Conservation (phyloP, 2,888 invertebrate species). For the Heliconius sara region DNA sequence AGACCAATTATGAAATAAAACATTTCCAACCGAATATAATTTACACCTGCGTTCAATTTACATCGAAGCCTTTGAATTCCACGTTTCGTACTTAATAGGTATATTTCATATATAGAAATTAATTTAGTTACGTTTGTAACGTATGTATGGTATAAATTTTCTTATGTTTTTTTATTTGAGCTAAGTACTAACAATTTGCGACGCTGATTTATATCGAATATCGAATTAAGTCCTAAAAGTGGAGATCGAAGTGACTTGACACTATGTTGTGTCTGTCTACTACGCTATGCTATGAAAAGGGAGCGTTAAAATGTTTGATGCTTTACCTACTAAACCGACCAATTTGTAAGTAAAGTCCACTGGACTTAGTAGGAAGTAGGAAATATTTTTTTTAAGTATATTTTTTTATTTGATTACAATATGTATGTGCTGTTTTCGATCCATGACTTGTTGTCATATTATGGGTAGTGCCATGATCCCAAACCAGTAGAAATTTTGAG, state of each 20-base stretch:
- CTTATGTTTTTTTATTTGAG: background rate
- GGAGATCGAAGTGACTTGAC: background rate
- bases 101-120: conserved; percentile 5
- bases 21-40: conserved; percentile 30
- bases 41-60: conserved; percentile 31
- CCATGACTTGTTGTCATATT: too few species aligned
- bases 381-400: too few species aligned
- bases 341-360: too few species aligned
- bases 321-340: too few species aligned
- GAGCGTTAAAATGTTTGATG: too few species aligned
- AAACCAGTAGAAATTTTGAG: too few species aligned
- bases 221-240: background rate
- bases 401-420: too few species aligned
- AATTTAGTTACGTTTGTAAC: conserved; percentile 17
- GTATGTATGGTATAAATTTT: background rate
- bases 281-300: too few species aligned
- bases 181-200: background rate
- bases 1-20: conserved; percentile 35
- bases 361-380: too few species aligned
- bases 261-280: background rate
- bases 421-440: too few species aligned
- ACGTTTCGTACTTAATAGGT: conserved; percentile 6
- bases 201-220: background rate
- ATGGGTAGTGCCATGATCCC: too few species aligned
- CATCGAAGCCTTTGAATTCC: conserved; percentile 22